A percentile compares a stretch with the other conserved stretches of the same genome.
Evolutionary conservation across 2,888 invertebrate genomes (phyloP).

Genomic region (Cerastoderma edule): DNA sequence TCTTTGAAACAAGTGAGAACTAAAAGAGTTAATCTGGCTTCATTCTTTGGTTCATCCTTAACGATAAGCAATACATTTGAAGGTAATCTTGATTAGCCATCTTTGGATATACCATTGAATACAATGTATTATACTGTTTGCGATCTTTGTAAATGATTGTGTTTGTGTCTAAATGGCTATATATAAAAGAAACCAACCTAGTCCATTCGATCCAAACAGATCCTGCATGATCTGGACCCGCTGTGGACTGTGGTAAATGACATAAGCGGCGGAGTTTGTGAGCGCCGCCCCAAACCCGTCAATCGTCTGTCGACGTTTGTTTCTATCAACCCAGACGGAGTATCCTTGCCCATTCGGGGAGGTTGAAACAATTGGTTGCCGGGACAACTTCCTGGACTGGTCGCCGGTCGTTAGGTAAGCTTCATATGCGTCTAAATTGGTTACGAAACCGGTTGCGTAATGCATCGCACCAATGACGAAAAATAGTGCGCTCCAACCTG

Average conservation of each 20-base stretch:
- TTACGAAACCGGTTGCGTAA: neutral
- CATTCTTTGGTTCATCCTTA: too few relatives aligned
- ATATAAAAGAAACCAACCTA: constrained; percentile 43
- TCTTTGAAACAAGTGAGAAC: too few relatives aligned
- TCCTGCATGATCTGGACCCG: constrained; percentile 60
- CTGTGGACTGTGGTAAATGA: constrained; percentile 60
- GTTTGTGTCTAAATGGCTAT: too few relatives aligned
- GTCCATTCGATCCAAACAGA: constrained; percentile 55
- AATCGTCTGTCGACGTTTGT: constrained; percentile 52
- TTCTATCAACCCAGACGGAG: constrained; percentile 57
- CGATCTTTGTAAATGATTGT: too few relatives aligned
- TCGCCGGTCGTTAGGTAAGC: constrained; percentile 62
- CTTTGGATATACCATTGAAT: too few relatives aligned
- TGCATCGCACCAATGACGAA: neutral
- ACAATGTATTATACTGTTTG: too few relatives aligned
- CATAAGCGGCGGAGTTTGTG: constrained; percentile 64
- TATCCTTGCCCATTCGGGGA: constrained; percentile 37
- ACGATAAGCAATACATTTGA: too few relatives aligned
- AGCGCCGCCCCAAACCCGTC: constrained; percentile 65
- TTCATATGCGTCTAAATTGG: constrained; percentile 26
- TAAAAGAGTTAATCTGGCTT: too few relatives aligned
- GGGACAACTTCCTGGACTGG: constrained; percentile 44
- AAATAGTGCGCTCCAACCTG: too few relatives aligned
- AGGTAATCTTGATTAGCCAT: too few relatives aligned
- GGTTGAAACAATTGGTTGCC: constrained; percentile 28